Percentiles rank a stretch among this genome's conserved stretches.
phyloP scores from a whole-genome alignment of 2,113 vertebrate species.

The Saguinus midas region DNA sequence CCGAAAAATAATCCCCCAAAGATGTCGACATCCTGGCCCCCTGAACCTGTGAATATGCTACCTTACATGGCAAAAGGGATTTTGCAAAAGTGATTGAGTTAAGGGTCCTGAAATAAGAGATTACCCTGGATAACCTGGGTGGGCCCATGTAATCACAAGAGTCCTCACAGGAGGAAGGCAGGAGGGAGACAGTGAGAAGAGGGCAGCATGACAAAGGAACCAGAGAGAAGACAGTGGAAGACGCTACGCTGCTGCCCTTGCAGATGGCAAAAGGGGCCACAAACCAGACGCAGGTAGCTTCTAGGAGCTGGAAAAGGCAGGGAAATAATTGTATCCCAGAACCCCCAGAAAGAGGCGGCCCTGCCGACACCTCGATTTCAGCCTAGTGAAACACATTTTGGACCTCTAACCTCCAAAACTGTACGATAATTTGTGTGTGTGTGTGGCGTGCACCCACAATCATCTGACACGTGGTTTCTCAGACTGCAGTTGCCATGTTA shows the following conservation, averaged over 20 bases:
- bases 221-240: neutral
- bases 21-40: neutral
- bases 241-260: neutral
- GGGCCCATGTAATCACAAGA: neutral
- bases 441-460: neutral
- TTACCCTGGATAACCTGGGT: neutral
- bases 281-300: neutral
- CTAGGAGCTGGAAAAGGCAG: neutral
- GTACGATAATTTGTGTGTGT: no score
- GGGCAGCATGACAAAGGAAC: accelerated
- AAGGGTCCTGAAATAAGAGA: neutral
- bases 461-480: neutral
- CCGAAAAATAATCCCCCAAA: neutral
- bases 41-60: neutral
- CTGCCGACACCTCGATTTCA: neutral
- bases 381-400: neutral
- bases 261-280: neutral
- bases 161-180: neutral
- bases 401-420: neutral
- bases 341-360: neutral
- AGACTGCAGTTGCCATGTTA: accelerated
- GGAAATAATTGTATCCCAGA: neutral
- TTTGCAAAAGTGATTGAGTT: neutral
- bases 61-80: neutral
- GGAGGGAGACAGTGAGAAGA: neutral